Evolutionary conservation across 2,113 vertebrate species (phyloP).

Genomic region (Oplegnathus fasciatus): DNA sequence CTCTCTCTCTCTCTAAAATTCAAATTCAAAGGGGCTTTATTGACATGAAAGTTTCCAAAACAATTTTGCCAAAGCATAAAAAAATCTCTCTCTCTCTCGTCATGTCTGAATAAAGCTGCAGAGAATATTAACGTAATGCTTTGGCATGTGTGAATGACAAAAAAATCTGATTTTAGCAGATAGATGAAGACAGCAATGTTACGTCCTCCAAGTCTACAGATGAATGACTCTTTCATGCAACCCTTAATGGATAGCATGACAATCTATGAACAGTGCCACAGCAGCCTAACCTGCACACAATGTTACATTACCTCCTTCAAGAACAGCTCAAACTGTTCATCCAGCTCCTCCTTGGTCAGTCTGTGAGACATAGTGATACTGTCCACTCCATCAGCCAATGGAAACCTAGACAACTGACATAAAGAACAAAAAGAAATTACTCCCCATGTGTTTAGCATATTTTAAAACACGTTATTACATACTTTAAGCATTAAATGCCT

Average conservation of each 20-base stretch:
- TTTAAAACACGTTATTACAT: not conserved
- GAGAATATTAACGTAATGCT: too few relatives aligned
- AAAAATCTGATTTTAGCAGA: not conserved
- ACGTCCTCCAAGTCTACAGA: not conserved
- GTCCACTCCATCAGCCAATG: conserved; percentile 14
- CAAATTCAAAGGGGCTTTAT: too few relatives aligned
- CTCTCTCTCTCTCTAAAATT: too few relatives aligned
- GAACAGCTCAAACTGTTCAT: conserved; percentile 95
- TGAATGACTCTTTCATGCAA: not conserved
- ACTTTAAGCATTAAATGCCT: not conserved
- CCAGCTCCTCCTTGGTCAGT: conserved; percentile 89
- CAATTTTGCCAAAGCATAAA: too few relatives aligned
- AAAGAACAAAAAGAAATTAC: not conserved
- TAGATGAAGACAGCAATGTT: not conserved
- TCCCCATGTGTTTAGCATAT: not conserved
- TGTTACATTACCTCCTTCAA: conserved; percentile 89
- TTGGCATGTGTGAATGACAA: not conserved
- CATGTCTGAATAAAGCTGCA: too few relatives aligned
- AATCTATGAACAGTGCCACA: not conserved
- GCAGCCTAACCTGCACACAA: not conserved
- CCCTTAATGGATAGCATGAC: not conserved
- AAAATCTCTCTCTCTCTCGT: too few relatives aligned
- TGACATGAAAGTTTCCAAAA: too few relatives aligned
- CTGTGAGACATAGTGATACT: conserved; percentile 84
- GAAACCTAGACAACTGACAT: not conserved